A percentile compares a stretch with the other conserved stretches of the same genome.
Evolutionary conservation across 2,113 vertebrate genomes (phyloP).

Genomic region (Clarias batrachus): DNA sequence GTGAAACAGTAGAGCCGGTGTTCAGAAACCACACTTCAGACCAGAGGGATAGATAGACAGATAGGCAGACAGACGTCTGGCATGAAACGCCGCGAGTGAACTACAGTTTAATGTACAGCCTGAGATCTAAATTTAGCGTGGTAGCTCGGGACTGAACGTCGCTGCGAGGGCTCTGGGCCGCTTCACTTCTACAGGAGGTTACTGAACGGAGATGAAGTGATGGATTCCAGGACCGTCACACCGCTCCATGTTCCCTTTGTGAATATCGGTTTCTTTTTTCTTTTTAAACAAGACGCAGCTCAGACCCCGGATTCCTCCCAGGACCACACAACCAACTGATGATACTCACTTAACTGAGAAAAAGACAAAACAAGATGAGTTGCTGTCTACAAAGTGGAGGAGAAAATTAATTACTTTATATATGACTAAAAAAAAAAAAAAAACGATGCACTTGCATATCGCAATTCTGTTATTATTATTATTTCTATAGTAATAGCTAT

Average conservation of each 20-base stretch:
- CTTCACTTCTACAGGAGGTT: background rate
- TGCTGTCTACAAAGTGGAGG: too few relatives aligned
- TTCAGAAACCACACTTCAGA: background rate
- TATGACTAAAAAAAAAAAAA: too few relatives aligned
- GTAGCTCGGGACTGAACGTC: slow-evolving; percentile 12
- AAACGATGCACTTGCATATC: too few relatives aligned
- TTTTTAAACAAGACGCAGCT: slow-evolving; percentile 5
- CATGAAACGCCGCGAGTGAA: background rate
- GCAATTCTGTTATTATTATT: too few relatives aligned
- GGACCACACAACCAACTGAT: background rate
- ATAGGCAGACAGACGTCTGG: background rate
- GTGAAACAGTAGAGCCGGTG: slow-evolving; percentile 7
- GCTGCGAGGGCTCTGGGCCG: slow-evolving; percentile 18
- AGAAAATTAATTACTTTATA: too few relatives aligned
- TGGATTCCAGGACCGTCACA: background rate
- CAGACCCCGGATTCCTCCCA: background rate
- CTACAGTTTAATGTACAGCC: background rate
- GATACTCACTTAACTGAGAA: too few relatives aligned
- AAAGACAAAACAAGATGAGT: too few relatives aligned
- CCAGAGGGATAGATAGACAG: background rate
- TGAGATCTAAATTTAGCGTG: slow-evolving; percentile 23
- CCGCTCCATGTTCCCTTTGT: background rate
- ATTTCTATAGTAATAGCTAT: too few relatives aligned
- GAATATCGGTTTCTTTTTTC: background rate
- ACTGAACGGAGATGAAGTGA: slow-evolving; percentile 5